These are phyloP conservation scores for Charadrius vociferus DNA, from an alignment of 2,113 vertebrate genomes.

Conservation along the genomic window DNA sequence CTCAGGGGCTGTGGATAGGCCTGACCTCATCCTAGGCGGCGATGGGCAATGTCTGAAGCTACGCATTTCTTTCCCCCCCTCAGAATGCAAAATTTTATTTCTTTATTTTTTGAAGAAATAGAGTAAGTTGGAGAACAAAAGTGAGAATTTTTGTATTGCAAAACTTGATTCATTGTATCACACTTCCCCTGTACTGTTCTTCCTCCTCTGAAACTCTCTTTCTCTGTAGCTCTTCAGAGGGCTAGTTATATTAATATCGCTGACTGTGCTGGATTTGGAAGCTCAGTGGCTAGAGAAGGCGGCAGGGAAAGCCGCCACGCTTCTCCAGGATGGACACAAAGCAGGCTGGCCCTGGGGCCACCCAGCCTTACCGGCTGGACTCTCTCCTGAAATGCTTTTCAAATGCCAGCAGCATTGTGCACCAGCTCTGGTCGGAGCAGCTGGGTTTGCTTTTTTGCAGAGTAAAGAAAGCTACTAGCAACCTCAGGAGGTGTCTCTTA, in stretches of 20 bases:
- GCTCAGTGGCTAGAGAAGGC: not conserved
- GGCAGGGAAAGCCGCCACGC: accelerated
- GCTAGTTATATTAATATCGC: not conserved
- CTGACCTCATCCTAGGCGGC: not conserved
- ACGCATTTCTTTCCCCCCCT: not conserved
- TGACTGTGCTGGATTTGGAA: not conserved
- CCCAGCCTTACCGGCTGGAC: not conserved
- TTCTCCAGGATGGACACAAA: not conserved
- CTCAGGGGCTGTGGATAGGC: not conserved
- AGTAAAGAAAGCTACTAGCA: not conserved
- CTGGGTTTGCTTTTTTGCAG: not conserved
- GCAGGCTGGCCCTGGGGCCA: not conserved
- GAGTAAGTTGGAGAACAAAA: not conserved
- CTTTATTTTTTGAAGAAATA: not conserved
- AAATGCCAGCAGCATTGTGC: not conserved
- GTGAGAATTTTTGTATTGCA: not conserved
- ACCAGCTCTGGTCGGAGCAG: not conserved
- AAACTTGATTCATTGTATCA: not conserved
- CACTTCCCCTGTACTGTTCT: not conserved
- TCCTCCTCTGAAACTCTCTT: not conserved
- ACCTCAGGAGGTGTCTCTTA: not conserved
- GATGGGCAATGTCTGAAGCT: not conserved
- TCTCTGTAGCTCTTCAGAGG: not conserved
- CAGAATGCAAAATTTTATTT: not conserved
- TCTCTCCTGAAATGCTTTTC: not conserved